Conservation (phyloP, 2,888 invertebrate species). For the Drosophila prostipennis region DNA sequence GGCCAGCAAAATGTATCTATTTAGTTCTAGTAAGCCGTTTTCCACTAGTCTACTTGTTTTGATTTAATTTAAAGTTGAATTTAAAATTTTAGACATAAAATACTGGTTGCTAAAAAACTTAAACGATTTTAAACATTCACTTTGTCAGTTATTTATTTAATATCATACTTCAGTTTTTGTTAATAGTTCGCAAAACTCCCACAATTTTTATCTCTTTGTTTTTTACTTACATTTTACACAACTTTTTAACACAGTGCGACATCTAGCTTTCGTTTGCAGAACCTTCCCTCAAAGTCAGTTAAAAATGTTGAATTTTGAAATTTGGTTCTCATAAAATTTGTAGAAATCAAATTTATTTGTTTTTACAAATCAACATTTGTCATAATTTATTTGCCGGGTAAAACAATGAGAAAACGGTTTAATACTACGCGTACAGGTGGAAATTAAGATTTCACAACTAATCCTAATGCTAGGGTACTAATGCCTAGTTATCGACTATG, state of each 20-base stretch:
- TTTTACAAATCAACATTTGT: conserved; percentile 42
- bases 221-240: background rate
- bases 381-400: conserved; percentile 47
- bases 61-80: no score
- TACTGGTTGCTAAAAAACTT: no score
- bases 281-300: background rate
- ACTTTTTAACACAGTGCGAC: background rate
- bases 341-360: background rate
- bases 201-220: background rate
- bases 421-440: conserved; percentile 26
- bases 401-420: conserved; percentile 37
- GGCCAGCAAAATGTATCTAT: no score
- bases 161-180: no score
- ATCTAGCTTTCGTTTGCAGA: background rate
- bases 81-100: no score
- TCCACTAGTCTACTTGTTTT: no score
- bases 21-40: no score
- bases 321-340: background rate
- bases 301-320: background rate
- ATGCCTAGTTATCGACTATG: conserved; percentile 32
- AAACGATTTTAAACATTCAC: no score
- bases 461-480: conserved; percentile 15
- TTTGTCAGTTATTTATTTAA: no score
- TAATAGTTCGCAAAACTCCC: no score
- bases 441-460: conserved; percentile 39